Evolutionary conservation across 2,113 vertebrate genomes (phyloP).

Genomic region (Phylloscopus trochiloides): DNA sequence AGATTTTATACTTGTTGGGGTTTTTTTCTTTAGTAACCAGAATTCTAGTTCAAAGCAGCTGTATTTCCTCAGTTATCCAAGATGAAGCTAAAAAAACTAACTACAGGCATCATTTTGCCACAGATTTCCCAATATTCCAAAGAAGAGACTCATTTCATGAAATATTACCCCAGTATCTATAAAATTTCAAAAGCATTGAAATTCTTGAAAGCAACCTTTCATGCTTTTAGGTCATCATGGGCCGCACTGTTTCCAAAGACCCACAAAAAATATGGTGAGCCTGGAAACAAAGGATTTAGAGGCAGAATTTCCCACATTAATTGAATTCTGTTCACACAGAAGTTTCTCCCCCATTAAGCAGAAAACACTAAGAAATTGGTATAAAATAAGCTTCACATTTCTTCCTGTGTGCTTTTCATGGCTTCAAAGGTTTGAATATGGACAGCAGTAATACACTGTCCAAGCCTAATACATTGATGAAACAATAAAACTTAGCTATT

Average conservation of each 20-base stretch:
- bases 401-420: neutral
- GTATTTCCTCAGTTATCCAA: neutral
- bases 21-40: fast-evolving
- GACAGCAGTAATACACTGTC: neutral
- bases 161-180: neutral
- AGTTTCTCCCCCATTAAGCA: neutral
- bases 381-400: neutral
- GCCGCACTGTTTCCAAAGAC: neutral
- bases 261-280: neutral
- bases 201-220: neutral
- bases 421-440: neutral
- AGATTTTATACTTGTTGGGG: neutral
- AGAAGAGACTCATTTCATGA: neutral
- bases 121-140: neutral
- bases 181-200: neutral
- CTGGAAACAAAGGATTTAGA: neutral
- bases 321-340: neutral
- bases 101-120: neutral
- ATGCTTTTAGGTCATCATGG: neutral
- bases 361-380: neutral
- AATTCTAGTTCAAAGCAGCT: neutral
- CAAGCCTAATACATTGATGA: neutral
- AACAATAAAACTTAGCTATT: neutral
- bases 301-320: neutral
- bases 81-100: neutral